Evolutionary conservation across 2,888 invertebrate genomes (phyloP).

Genomic region (Ochlodes sylvanus): DNA sequence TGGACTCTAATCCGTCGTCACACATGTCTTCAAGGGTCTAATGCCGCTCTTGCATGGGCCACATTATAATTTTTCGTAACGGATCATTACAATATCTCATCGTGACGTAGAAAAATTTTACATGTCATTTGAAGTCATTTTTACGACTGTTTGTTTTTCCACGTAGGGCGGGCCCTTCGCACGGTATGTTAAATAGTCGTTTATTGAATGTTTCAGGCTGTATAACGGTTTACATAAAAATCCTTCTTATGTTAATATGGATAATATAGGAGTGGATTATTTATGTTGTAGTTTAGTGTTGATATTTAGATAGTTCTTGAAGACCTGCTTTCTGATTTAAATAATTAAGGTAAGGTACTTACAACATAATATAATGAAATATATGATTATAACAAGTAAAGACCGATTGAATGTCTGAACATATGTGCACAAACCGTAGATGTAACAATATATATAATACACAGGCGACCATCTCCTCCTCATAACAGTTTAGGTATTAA

Average conservation of each 20-base stretch:
- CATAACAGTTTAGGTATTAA: too few relatives aligned
- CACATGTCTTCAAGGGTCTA: constrained; percentile 74
- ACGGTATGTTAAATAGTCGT: constrained; percentile 59
- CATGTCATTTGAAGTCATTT: constrained; percentile 81
- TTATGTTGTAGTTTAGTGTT: too few relatives aligned
- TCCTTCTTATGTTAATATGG: background rate
- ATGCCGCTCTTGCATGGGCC: constrained; percentile 75
- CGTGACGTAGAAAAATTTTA: constrained; percentile 83
- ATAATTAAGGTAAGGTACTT: too few relatives aligned
- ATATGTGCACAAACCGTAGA: too few relatives aligned
- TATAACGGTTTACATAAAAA: background rate
- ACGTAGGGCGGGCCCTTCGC: constrained; percentile 71
- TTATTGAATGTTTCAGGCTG: constrained; percentile 58
- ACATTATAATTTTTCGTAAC: constrained; percentile 80
- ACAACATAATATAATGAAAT: too few relatives aligned
- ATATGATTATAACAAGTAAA: too few relatives aligned
- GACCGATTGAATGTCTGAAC: too few relatives aligned
- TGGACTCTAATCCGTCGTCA: constrained; percentile 72
- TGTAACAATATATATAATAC: too few relatives aligned
- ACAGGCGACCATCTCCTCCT: too few relatives aligned
- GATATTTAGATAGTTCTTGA: too few relatives aligned
- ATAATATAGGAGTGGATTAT: too few relatives aligned
- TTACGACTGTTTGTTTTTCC: constrained; percentile 82
- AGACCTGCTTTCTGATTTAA: too few relatives aligned
- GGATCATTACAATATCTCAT: constrained; percentile 83